Percentiles rank a stretch among this genome's conserved stretches.
These are phyloP conservation scores for Calameuta idolon DNA, from an alignment of 2,888 invertebrate genomes.

Conservation along the genomic window DNA sequence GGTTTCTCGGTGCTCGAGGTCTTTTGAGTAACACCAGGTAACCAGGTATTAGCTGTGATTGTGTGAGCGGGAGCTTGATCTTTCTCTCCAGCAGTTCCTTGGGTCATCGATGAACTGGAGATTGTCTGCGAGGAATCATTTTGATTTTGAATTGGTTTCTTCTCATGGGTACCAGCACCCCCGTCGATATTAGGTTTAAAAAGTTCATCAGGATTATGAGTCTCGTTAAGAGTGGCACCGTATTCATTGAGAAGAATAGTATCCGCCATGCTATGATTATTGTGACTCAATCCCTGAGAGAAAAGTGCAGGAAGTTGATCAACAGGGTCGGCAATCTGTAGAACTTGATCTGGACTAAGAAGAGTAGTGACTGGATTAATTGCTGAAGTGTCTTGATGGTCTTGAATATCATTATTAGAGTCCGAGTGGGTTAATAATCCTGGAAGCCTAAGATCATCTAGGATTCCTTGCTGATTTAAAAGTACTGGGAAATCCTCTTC, in stretches of 20 bases:
- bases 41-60: neutral
- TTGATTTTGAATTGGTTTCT: neutral
- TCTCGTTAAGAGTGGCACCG: slow-evolving; percentile 63
- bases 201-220: slow-evolving; percentile 64
- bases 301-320: slow-evolving; percentile 62
- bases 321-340: slow-evolving; percentile 63
- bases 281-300: slow-evolving; percentile 56
- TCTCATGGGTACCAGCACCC: slow-evolving; percentile 4
- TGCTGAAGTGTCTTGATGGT: slow-evolving; percentile 34
- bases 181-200: slow-evolving; percentile 46
- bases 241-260: slow-evolving; percentile 67
- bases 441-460: slow-evolving; percentile 57
- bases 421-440: slow-evolving; percentile 51
- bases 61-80: slow-evolving; percentile 14
- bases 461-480: slow-evolving; percentile 53
- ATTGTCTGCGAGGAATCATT: neutral
- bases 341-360: slow-evolving; percentile 58
- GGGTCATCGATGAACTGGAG: neutral
- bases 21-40: slow-evolving; percentile 8
- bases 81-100: neutral
- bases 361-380: slow-evolving; percentile 56
- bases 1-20: slow-evolving; percentile 13
- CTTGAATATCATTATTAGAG: slow-evolving; percentile 51
- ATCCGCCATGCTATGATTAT: slow-evolving; percentile 55
- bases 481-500: slow-evolving; percentile 50